Evolutionary conservation across 2,888 invertebrate genomes (phyloP).

Genomic region (Caenorhabditis angaria): DNA sequence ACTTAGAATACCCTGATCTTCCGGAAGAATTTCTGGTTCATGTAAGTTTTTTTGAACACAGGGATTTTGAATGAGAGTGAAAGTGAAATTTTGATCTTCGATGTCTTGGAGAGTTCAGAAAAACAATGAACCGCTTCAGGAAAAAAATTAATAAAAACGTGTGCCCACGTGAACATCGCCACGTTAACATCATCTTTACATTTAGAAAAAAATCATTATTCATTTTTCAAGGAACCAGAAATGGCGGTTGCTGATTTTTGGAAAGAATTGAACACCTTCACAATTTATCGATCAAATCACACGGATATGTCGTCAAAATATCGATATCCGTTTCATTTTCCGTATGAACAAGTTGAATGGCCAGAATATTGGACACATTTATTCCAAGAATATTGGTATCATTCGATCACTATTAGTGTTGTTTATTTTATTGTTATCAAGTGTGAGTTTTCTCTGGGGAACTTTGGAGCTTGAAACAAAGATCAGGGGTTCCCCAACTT

Average conservation of each 20-base stretch:
- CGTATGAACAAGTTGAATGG: constrained; percentile 65
- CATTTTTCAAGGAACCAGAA: constrained; percentile 7
- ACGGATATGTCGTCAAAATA: constrained; percentile 62
- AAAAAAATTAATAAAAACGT: not conserved
- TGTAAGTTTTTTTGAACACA: not conserved
- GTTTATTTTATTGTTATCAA: constrained; percentile 67
- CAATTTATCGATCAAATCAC: constrained; percentile 61
- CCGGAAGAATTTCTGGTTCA: not conserved
- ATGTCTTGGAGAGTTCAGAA: too few relatives aligned
- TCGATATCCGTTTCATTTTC: constrained; percentile 66
- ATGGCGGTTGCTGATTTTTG: constrained; percentile 48
- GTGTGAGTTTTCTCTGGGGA: constrained; percentile 21
- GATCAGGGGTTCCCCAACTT: too few relatives aligned
- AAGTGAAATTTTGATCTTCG: too few relatives aligned
- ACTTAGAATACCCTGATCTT: not conserved
- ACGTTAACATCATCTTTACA: not conserved
- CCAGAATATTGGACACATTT: constrained; percentile 61
- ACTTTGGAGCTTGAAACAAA: too few relatives aligned
- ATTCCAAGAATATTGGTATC: constrained; percentile 79
- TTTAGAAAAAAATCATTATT: not conserved
- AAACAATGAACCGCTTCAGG: too few relatives aligned
- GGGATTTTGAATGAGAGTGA: too few relatives aligned
- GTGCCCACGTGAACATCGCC: not conserved
- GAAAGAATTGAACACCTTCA: constrained; percentile 61
- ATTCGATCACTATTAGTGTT: constrained; percentile 77